A percentile compares a stretch with the other conserved stretches of the same genome.
phyloP scores from a whole-genome alignment of 2,888 invertebrate species.

The Stenotaenia linearis region DNA sequence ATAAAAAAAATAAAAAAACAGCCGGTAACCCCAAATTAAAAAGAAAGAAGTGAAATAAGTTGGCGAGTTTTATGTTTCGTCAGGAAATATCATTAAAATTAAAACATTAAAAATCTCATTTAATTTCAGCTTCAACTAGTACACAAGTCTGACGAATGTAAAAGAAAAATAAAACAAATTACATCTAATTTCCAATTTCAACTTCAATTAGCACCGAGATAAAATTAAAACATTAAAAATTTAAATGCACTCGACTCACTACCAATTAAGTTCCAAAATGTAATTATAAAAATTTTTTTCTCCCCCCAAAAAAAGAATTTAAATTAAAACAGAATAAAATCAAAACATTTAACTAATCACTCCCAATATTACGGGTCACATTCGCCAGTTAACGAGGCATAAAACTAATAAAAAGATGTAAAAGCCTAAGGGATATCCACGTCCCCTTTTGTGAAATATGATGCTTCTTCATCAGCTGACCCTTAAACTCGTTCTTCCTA shows the following conservation, averaged over 20 bases:
- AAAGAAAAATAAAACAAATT: not conserved
- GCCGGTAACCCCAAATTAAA: not conserved
- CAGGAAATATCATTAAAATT: not conserved
- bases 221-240: not conserved
- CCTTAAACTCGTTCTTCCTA: not conserved
- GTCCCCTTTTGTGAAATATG: slow-evolving; percentile 3
- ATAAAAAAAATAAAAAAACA: not conserved
- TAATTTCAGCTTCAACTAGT: not conserved
- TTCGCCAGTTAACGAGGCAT: not conserved
- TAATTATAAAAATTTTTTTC: too few relatives aligned
- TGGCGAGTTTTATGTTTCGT: not conserved
- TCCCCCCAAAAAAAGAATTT: too few relatives aligned
- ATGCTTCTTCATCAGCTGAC: not conserved
- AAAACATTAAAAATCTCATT: not conserved
- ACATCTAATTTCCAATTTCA: not conserved
- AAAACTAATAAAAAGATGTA: not conserved
- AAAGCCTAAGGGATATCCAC: not conserved
- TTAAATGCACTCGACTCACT: not conserved
- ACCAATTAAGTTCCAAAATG: not conserved
- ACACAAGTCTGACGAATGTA: not conserved
- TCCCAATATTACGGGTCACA: not conserved
- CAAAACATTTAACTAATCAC: not conserved
- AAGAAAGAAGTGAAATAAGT: not conserved
- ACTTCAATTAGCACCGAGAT: not conserved
- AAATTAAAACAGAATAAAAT: not conserved